Percentiles rank a stretch among this genome's conserved stretches.
Evolutionary conservation across 2,797 vertebrate genomes (phyloP).

Genomic region (Gadopsis bispinosus): DNA sequence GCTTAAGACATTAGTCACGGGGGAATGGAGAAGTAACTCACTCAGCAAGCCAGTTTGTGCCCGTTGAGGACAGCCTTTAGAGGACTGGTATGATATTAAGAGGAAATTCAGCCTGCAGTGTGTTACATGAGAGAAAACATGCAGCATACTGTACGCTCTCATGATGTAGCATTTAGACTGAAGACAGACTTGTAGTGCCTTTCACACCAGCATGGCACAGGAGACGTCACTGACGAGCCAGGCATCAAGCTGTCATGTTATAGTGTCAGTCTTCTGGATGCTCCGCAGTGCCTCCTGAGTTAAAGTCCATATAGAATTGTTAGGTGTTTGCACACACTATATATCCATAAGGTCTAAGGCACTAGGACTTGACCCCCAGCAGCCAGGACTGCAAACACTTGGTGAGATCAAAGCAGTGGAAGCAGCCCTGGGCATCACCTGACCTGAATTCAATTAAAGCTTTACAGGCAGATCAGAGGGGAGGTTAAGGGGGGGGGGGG

Average conservation of each 20-base stretch:
- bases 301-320: slow-evolving; percentile 23
- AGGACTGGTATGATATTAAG: slow-evolving; percentile 44
- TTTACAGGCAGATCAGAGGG: slow-evolving; percentile 82
- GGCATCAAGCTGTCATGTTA: slow-evolving; percentile 3
- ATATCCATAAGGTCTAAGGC: slow-evolving; percentile 58
- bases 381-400: slow-evolving; percentile 73
- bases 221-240: slow-evolving; percentile 19
- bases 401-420: slow-evolving; percentile 80
- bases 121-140: slow-evolving; percentile 26
- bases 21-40: slow-evolving; percentile 54
- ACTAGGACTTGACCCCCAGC: slow-evolving; percentile 62
- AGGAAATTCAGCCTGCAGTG: slow-evolving; percentile 40
- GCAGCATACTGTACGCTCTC: slow-evolving; percentile 11
- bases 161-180: slow-evolving; percentile 8
- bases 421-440: slow-evolving; percentile 78
- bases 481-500: slow-evolving; percentile 36
- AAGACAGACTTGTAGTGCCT: background rate
- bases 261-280: background rate
- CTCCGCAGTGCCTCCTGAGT: background rate
- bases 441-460: slow-evolving; percentile 87
- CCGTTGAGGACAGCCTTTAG: slow-evolving; percentile 37
- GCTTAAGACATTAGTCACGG: slow-evolving; percentile 74
- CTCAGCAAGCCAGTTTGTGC: slow-evolving; percentile 37
- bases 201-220: slow-evolving; percentile 1
- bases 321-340: slow-evolving; percentile 39